Base-by-base conservation (phyloP, 2,797 vertebrate genomes). In the Megalops cyprinoides region DNA sequence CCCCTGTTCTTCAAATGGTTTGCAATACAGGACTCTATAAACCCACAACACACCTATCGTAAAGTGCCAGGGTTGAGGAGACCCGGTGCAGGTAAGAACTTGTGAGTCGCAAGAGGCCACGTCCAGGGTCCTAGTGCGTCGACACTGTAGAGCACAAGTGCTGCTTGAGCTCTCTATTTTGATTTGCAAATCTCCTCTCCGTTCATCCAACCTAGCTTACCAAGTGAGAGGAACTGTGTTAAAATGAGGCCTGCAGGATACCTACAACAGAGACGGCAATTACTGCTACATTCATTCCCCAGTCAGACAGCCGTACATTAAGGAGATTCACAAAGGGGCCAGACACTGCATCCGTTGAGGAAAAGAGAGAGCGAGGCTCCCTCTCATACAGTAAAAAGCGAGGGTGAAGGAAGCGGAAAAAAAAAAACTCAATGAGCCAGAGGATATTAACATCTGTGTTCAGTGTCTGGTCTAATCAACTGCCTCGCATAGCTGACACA, bases 401-500 rank as follows among this genome's bases (percentile, higher is more conserved):
- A 69, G n/a, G 1, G n/a, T 39, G 4, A 37, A 23, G 14, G 65
- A 1, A n/a, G 4, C 23, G 51, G 39, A 25, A 37, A 77, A 15
- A 42, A 15, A 58, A 58, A 46, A 42, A 77, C 37, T 42, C 76
- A 77, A 77, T 77, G 76, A 56, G 76, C 76, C 76, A 60, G 37
- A 76, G 75, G 48, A 76, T 42, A 39, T 42, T 77, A 55, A 69
- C 60, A 65, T 81, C 74, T 81, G 60, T 77, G 76, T 77, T 56
- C 76, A 60, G 76, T 42, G 76, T 77, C 55, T 56, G 55, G 39
- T 42, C n/a, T 42, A 60, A 77, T 60, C 55, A 42, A 77, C 12
- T 46, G 51, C 76, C 34, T 28, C 37, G 3, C 65, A 44, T 42
- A 69, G 37, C 65, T 44, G 78, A 8, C 4, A 42, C 65, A n/a